Base-by-base conservation (phyloP, 2,113 vertebrate species). In the Amazona guildingii region DNA sequence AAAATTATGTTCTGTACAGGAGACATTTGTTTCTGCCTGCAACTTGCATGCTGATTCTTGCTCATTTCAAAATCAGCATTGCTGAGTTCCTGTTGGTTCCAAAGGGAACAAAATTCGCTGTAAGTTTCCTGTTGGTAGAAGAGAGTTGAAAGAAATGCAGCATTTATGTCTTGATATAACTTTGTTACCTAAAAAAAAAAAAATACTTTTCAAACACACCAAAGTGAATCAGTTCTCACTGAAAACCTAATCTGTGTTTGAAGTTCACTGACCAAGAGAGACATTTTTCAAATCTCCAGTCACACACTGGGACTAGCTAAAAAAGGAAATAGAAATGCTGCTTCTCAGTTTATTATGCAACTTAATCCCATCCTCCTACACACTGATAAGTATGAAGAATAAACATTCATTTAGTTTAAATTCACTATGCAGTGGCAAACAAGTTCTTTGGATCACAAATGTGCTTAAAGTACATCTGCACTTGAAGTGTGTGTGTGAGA, bases 401-500 rank as follows among this genome's bases (percentile, higher is more conserved):
- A 86, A 88, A 39, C 29, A 70, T 37, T 44, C 4, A 17, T 80
- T 86, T 29, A 33, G 20, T 52, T 83, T 83, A 88, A 92, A 88
- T 67, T 20, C 55, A 43, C 43, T 67, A 10, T 19, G 27, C 2
- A 55, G 39, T 0, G 7, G 33, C 49, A 13, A 90, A 48, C 19
- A 85, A 68, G 41, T 33, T 78, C 23, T 61, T 16, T 29, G 62
- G 43, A 37, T 69, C 31, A 24, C 61, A 81, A 51, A 62, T 4
- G 31, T 51, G 20, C 51, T 67, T 59, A 39, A 59, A 90, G 44
- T 13, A 83, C n/a, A n/a, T 16, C 24, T 46, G 31, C 31, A 24
- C 46, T 79, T 35, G n/a, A 33, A 11, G 0, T 2, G 0, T 15
- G 21, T 24, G 51, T 1, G 10, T 3, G 8, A 41, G 43, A 61